Evolutionary conservation across 2,797 vertebrate species (phyloP).

Genomic region (Crotalus adamanteus): DNA sequence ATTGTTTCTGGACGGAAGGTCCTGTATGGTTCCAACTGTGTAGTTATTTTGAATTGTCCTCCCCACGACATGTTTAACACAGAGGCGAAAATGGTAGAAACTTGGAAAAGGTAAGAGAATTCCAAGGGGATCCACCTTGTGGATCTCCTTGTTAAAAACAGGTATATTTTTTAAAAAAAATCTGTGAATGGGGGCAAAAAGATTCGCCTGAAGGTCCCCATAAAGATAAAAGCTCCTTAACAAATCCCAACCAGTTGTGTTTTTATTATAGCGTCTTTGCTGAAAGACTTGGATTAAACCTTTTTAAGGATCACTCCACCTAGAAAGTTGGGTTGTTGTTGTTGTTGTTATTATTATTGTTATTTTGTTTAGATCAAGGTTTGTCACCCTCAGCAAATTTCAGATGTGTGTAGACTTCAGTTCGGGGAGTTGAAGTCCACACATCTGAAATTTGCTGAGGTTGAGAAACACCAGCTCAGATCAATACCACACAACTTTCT

Average conservation of each 20-base stretch:
- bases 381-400: background rate
- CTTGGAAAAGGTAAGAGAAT: background rate
- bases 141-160: background rate
- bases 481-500: background rate
- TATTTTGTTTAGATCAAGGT: background rate
- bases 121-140: background rate
- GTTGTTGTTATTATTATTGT: no score
- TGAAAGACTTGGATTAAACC: background rate
- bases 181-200: background rate
- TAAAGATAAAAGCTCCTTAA: background rate
- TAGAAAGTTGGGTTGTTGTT: background rate
- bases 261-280: background rate
- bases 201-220: background rate
- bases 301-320: background rate
- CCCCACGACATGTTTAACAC: background rate
- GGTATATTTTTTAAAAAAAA: background rate
- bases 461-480: background rate
- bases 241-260: background rate
- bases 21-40: background rate
- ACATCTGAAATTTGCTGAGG: background rate
- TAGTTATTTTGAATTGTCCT: background rate
- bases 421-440: no score
- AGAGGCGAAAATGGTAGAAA: background rate
- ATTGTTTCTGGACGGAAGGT: background rate
- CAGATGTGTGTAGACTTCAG: background rate